Base-by-base conservation (phyloP, 2,113 vertebrate genomes). In the Equus przewalskii region DNA sequence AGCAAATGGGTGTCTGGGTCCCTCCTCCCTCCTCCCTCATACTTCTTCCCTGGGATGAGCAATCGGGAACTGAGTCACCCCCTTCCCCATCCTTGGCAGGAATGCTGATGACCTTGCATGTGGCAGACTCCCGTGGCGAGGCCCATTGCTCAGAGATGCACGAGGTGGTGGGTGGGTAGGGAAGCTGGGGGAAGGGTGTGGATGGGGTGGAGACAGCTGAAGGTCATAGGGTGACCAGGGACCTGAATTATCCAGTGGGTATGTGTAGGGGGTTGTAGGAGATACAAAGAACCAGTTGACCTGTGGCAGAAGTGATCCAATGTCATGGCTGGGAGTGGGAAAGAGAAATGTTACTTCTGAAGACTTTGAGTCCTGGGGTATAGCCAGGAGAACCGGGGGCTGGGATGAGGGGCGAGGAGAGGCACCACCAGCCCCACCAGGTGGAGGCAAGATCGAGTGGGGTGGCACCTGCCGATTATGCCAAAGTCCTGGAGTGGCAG, bases 11-110 rank as follows among this genome's bases (percentile, higher is more conserved):
- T 86, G 46, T 75, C 91, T 79, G 30, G 51, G 72, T 60, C 67
- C 70, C 85, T 78, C 41, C 70, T 18, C 26, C 49, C 64, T 65
- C 65, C 83, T 76, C 9, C 49, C 64, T 65, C 65, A 2, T 46
- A 46, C 69, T 86, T 65, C 93, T 93, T 97, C 44, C 87, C 65
- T 6, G 33, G 82, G 96, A 97, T 97, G 98, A 98, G 96, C 97
- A 96, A 97, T 87, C 89, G 67, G 97, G 96, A 97, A 97, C 98
- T 98, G 97, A 98, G 96, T 98, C 97, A 98, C 97, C 89, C 92
- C 62, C 54, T 44, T 89, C 64, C 41, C 94, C 94, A 94, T 97
- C 79, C 96, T 97, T 96, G 96, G 96, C 97, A 97, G 95, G 89
- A 69, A 56, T 62, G 87, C 95, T 28, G 36, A 46, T 97, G 98